Base-by-base conservation (phyloP, 2,113 vertebrate genomes). In the Alethe diademata region DNA sequence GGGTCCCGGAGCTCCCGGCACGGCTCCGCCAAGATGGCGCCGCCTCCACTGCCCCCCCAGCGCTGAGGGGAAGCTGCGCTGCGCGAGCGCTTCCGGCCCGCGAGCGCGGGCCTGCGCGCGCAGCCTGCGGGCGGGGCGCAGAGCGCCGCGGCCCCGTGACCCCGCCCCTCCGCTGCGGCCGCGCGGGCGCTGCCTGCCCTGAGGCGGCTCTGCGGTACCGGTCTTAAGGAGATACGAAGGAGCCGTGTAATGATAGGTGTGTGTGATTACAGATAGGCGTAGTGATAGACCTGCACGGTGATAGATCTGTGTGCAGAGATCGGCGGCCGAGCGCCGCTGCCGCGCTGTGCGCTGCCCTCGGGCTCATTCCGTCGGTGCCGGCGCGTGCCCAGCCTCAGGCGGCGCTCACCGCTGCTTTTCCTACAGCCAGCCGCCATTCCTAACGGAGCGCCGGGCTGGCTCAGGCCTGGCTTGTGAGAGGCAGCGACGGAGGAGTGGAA, bases 201-300 rank as follows among this genome's bases (percentile, higher is more conserved):
- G 3, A 0, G 5, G 5, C 0, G 1, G 0, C 2, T 1, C 1
- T 1, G 1, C 0, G 3, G 7, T 14, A 0, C 1, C 9, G 0
- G 0, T 3, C 0, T 8, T 5, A 16, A 29, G 16, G 3, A 0
- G 12, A 0, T 16, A 1, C 3, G 24, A 1, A 8, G 42, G 13
- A 8, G 47, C 5, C 24, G 38, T 17, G 4, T 1, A 2, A 4
- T 8, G 4, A 5, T 2, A 3, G 12, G 4, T 1, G 5, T 7
- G n/a, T 11, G 3, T 5, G 24, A 2, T 9, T 33, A 4, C 19
- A 19, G 23, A 4, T 16, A 1, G 12, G 45, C 20, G 1, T 3
- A 13, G 14, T 0, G 19, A 8, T 2, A 12, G 11, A 19, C 2
- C 45, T n/a, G 64, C 6, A 1, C 12, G 5, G 11, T 11, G 40